Percentiles rank a stretch among this genome's conserved stretches.
Conservation (phyloP, 2,888 invertebrate genomes). For the Globia sparganii region DNA sequence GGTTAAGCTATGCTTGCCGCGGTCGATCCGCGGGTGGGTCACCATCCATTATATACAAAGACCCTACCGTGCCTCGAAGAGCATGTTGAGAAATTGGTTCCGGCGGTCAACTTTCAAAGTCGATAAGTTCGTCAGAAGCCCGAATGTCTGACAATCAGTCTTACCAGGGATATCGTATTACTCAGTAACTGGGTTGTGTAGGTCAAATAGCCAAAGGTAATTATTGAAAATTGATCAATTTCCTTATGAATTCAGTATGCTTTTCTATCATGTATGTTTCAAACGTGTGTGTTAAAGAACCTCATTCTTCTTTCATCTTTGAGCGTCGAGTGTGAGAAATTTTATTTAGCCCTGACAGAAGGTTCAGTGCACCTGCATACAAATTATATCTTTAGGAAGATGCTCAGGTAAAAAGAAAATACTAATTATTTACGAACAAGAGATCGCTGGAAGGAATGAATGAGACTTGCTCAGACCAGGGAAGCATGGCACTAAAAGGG, state of each 20-base stretch:
- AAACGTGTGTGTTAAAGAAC: conserved; percentile 33
- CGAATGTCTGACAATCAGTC: no score
- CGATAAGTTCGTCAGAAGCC: no score
- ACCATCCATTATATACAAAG: no score
- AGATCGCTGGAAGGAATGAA: background rate
- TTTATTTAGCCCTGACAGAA: conserved; percentile 13
- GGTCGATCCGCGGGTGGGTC: background rate
- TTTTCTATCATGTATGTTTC: background rate
- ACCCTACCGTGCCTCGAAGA: background rate
- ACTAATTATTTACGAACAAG: no score
- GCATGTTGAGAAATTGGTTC: background rate
- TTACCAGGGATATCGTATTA: background rate
- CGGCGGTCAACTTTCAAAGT: background rate
- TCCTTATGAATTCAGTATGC: conserved; percentile 15
- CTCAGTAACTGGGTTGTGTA: background rate
- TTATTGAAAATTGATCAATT: background rate
- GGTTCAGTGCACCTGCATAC: conserved; percentile 11
- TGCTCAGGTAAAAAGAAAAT: conserved; percentile 13
- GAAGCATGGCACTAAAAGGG: background rate
- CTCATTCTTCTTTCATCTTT: conserved; percentile 3
- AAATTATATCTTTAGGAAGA: conserved; percentile 13
- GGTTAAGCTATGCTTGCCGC: background rate
- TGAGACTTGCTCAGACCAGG: background rate
- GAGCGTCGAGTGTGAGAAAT: conserved; percentile 22
- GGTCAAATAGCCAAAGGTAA: no score